Evolutionary conservation across 1,140 invertebrate genomes (phyloP).

Genomic region (Drosophila pallidifrons): DNA sequence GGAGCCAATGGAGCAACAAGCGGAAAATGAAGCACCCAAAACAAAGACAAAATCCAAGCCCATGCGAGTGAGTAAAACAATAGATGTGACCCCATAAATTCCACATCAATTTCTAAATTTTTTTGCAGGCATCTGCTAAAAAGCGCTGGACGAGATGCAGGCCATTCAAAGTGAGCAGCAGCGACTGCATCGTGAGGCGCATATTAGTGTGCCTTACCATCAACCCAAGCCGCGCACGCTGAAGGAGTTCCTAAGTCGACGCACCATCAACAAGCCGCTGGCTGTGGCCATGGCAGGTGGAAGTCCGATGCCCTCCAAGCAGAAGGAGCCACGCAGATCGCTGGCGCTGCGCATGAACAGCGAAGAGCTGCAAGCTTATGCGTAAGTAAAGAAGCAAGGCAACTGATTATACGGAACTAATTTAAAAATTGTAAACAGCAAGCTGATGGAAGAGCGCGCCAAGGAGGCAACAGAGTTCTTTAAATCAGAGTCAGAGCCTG

Average conservation of each 20-base stretch:
- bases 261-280: slow-evolving; percentile 72
- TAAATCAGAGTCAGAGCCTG: slow-evolving; percentile 85
- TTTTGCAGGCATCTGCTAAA: slow-evolving; percentile 84
- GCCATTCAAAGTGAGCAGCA: slow-evolving; percentile 86
- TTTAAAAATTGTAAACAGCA: slow-evolving; percentile 63
- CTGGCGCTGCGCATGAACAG: slow-evolving; percentile 85
- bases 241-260: slow-evolving; percentile 88
- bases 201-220: slow-evolving; percentile 90
- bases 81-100: background rate
- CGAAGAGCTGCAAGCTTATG: slow-evolving; percentile 85
- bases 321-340: slow-evolving; percentile 53
- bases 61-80: slow-evolving; percentile 45
- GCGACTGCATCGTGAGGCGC: slow-evolving; percentile 88
- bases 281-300: slow-evolving; percentile 78
- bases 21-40: background rate
- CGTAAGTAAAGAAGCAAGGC: slow-evolving; percentile 77
- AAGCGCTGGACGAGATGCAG: slow-evolving; percentile 84
- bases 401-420: background rate
- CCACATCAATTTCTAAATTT: background rate
- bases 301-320: slow-evolving; percentile 57
- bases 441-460: slow-evolving; percentile 85
- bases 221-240: slow-evolving; percentile 89
- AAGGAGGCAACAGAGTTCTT: slow-evolving; percentile 87
- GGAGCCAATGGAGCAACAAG: slow-evolving; percentile 42
- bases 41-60: slow-evolving; percentile 48